These are phyloP conservation scores for Fringilla coelebs DNA, from an alignment of 2,797 vertebrate species.

Conservation along the genomic window DNA sequence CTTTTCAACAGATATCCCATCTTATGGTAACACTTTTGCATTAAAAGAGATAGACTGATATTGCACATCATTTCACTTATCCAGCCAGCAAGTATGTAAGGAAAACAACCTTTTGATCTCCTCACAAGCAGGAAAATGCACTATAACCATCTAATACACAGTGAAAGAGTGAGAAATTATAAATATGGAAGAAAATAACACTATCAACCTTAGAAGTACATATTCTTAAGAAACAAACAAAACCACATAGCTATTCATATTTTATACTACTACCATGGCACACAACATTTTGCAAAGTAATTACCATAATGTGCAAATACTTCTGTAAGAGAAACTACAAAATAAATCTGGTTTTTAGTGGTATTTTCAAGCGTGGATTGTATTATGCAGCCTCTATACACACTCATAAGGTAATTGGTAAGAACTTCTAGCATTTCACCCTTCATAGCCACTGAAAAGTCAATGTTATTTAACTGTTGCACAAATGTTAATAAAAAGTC, in stretches of 20 bases:
- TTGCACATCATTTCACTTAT: background rate
- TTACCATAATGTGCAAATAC: background rate
- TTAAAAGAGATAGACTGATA: background rate
- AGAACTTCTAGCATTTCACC: background rate
- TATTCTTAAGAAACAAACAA: background rate
- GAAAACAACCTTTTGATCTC: background rate
- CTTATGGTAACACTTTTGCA: background rate
- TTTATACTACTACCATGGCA: background rate
- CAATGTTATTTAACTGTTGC: constrained; percentile 55
- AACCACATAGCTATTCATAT: background rate
- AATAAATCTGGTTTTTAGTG: background rate
- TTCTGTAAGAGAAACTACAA: background rate
- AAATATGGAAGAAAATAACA: background rate
- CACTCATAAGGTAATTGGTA: background rate
- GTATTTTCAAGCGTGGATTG: background rate
- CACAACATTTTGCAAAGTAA: background rate
- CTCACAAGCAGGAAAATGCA: background rate
- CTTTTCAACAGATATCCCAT: constrained; percentile 13
- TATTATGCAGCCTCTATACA: background rate
- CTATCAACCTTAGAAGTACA: background rate
- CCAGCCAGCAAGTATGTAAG: background rate
- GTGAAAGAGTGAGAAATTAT: background rate
- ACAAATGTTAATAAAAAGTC: constrained; percentile 80
- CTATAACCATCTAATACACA: background rate
- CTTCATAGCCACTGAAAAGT: background rate